Evolutionary conservation across 2,888 invertebrate genomes (phyloP).

Genomic region (Leptinotarsa peninsularis): DNA sequence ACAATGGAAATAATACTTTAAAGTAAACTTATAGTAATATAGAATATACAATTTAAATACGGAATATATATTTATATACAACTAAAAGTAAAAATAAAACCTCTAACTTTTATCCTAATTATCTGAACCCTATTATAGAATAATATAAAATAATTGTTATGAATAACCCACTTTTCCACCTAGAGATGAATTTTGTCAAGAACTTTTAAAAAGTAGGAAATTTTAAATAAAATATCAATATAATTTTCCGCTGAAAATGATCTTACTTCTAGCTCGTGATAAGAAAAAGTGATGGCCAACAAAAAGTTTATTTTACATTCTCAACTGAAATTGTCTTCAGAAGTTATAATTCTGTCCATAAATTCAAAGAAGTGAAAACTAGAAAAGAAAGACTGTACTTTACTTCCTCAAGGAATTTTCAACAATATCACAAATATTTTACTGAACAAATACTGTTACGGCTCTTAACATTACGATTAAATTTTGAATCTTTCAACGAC

Average conservation of each 20-base stretch:
- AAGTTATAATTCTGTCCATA: no score
- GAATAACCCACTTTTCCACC: background rate
- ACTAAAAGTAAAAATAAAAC: constrained; percentile 23
- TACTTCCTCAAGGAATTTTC: no score
- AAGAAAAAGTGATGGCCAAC: background rate
- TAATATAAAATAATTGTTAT: constrained; percentile 12
- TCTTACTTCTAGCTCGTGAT: background rate
- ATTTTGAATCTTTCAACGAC: background rate
- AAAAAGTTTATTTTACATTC: background rate
- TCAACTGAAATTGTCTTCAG: background rate
- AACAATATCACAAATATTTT: constrained; percentile 2
- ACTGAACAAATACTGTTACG: background rate
- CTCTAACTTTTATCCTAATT: background rate
- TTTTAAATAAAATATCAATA: no score
- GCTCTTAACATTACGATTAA: background rate
- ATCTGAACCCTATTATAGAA: constrained; percentile 6
- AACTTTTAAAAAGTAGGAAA: no score
- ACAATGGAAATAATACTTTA: constrained; percentile 33
- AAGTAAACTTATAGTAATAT: constrained; percentile 31
- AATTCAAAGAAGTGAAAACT: no score
- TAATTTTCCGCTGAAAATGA: no score
- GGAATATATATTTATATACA: constrained; percentile 31
- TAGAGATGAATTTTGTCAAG: background rate
- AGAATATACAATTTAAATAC: constrained; percentile 29
- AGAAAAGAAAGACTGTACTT: constrained; percentile 5